phyloP scores from a whole-genome alignment of 2,113 vertebrate genomes.

The Stigmatopora nigra region DNA sequence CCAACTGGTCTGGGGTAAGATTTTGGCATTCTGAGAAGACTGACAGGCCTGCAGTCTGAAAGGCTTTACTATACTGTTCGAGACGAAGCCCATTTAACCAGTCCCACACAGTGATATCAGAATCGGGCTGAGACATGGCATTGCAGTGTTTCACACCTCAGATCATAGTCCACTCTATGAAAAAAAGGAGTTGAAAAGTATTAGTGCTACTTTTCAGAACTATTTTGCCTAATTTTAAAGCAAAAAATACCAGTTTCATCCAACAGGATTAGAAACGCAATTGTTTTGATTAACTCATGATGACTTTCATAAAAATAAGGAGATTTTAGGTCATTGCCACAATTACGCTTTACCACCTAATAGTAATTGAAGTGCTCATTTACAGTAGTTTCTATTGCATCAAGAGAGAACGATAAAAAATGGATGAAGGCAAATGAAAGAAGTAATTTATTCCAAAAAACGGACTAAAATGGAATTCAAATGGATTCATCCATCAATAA shows the following conservation, averaged over 20 bases:
- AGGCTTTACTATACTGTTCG: conserved; percentile 78
- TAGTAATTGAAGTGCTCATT: neutral
- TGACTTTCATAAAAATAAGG: neutral
- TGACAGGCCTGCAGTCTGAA: conserved; percentile 63
- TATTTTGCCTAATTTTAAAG: neutral
- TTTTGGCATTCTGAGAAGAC: conserved; percentile 69
- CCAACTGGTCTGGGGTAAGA: conserved; percentile 66
- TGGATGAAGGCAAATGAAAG: no score
- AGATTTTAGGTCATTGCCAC: neutral
- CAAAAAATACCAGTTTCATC: neutral
- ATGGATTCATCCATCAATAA: neutral
- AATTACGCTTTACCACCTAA: neutral
- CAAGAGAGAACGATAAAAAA: no score
- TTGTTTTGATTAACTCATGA: neutral
- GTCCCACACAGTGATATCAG: conserved; percentile 50
- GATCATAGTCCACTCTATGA: conserved; percentile 39
- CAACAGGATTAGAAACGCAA: neutral
- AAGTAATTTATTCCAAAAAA: neutral
- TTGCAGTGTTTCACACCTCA: conserved; percentile 25
- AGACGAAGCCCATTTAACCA: conserved; percentile 81
- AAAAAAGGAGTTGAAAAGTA: neutral
- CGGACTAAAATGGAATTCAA: neutral
- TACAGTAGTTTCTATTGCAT: neutral
- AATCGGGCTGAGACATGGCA: conserved; percentile 60
- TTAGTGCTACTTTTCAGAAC: neutral